These are phyloP conservation scores for Latrodectus elegans DNA, from an alignment of 2,888 invertebrate species.

Conservation along the genomic window DNA sequence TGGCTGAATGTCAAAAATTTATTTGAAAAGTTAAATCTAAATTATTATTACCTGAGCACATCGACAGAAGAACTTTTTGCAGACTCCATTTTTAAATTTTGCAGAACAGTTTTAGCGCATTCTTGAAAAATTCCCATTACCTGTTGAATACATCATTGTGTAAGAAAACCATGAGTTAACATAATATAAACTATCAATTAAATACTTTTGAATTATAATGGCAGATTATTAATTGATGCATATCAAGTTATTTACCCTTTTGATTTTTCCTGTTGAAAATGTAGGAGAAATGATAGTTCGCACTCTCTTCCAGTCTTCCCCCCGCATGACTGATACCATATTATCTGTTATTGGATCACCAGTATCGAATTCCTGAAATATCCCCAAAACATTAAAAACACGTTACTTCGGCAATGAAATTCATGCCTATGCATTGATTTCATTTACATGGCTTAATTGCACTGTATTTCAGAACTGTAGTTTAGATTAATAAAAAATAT, in stretches of 20 bases:
- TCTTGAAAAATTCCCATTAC: conserved; percentile 43
- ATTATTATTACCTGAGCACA: neutral
- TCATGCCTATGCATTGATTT: too few species aligned
- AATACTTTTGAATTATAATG: neutral
- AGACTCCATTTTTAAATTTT: neutral
- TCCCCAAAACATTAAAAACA: too few species aligned
- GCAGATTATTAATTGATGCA: neutral
- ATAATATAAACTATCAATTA: neutral
- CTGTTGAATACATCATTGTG: neutral
- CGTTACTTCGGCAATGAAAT: too few species aligned
- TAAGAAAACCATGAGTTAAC: neutral
- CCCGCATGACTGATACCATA: conserved; percentile 33
- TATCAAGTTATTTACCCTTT: conserved; percentile 9
- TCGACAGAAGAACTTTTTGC: neutral
- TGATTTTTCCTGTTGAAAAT: conserved; percentile 42
- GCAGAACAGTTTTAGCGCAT: conserved; percentile 17
- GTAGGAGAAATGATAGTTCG: conserved; percentile 32
- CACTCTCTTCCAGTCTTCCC: conserved; percentile 51
- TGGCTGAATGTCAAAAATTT: too few species aligned
- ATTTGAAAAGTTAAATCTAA: too few species aligned
- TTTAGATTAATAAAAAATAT: too few species aligned
- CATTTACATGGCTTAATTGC: too few species aligned
- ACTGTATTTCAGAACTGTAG: too few species aligned
- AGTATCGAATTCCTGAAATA: conserved; percentile 10
- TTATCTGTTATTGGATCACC: conserved; percentile 27